Evolutionary conservation across 2,113 vertebrate species (phyloP).

Genomic region (Halichoerus grypus): DNA sequence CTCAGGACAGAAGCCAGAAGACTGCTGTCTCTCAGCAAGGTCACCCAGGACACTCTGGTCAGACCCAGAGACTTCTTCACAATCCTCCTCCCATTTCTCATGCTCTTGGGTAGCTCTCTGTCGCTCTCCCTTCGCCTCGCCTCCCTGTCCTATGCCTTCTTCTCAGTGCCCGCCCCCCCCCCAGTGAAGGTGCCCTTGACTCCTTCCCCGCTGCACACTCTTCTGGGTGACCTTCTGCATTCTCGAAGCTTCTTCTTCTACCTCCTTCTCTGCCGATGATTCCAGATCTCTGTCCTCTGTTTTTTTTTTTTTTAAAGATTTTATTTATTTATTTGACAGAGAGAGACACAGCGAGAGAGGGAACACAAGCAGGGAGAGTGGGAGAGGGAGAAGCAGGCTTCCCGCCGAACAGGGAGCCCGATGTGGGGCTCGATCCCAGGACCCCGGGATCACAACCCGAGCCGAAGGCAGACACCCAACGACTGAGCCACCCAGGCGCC

Average conservation of each 20-base stretch:
- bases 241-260: neutral
- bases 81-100: rapidly evolving
- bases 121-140: neutral
- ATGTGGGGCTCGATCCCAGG: too few relatives aligned
- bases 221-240: neutral
- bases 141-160: neutral
- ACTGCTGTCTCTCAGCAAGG: too few relatives aligned
- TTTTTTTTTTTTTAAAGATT: too few relatives aligned
- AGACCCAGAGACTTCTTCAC: rapidly evolving
- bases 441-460: too few relatives aligned
- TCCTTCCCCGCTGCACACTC: neutral
- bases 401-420: too few relatives aligned
- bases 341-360: too few relatives aligned
- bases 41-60: neutral
- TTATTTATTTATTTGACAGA: too few relatives aligned
- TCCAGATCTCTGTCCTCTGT: neutral
- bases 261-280: neutral
- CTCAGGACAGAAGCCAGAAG: neutral
- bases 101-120: neutral
- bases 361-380: too few relatives aligned
- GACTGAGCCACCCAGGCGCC: too few relatives aligned
- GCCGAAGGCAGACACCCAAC: too few relatives aligned
- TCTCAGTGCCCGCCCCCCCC: neutral
- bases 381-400: too few relatives aligned
- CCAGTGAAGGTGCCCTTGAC: too few relatives aligned